Base-by-base conservation (phyloP, 92 coral and sea anemone species). In the Blastomussa wellsi region DNA sequence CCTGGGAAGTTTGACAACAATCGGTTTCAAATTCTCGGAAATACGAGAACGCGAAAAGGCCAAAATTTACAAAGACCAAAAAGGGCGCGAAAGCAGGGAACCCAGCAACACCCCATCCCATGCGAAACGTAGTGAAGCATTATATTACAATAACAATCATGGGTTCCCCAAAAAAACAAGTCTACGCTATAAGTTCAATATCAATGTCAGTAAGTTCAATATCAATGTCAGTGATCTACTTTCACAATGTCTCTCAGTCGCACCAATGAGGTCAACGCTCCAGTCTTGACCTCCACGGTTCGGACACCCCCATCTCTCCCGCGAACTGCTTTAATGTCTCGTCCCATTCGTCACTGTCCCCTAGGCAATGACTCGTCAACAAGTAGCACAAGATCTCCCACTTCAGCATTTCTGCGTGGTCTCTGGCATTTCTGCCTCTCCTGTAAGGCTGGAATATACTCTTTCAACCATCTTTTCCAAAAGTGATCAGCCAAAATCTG, bases 391-490 rank as follows among this genome's bases (percentile, higher is more conserved):
- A 90, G 79, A 42, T 90, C 92, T 44, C 82, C 82, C 36, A 90
- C 79, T 12, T 82, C 72, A 28, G 87, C 84, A 72, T 82, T 86
- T 38, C 79, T 53, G 35, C 82, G 80, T 15, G 83, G 80, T 35
- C 78, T 75, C 10, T 51, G 68, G 86, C 94, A 88, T 59, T 80
- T 91, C 84, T 81, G 84, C 72, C 95, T 80, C 75, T 78, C 86
- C 79, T 87, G 93, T 47, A 92, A 86, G 7, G 90, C 76, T 3
- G 93, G 93, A 29, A 88, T 26, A 65, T 88, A 93, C 76, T 93
- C 96, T 19, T 64, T 65, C 72, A 92, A n/a, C 90, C 89, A 92
- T 42, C 90, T 82, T 35, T 78, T 87, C 91, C 90, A 90, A 71
- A 86, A 90, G 41, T 87, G 84, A 39, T 89, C 86, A 35, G 87